Conservation (phyloP, 2,888 invertebrate genomes). For the Nebria brevicollis region DNA sequence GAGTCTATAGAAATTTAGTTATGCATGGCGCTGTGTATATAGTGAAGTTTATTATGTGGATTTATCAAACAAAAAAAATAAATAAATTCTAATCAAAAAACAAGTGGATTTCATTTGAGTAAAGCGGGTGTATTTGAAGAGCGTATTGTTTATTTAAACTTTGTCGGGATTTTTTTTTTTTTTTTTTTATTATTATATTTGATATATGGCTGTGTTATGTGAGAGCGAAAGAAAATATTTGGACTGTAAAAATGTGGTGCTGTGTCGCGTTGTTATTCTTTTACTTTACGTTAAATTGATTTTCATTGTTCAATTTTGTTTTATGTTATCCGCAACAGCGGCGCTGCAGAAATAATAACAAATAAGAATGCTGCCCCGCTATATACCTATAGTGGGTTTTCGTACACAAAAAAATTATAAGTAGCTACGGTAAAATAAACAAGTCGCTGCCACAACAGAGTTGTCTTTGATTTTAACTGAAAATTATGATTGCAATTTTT, state of each 20-base stretch:
- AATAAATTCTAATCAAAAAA: background rate
- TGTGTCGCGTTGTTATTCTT: conserved; percentile 32
- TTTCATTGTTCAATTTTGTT: conserved; percentile 39
- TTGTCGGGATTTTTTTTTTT: background rate
- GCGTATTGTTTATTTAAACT: background rate
- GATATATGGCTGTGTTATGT: background rate
- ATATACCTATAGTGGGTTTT: background rate
- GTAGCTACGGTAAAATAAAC: background rate
- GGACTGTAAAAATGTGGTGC: conserved; percentile 5
- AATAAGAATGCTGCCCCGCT: conserved; percentile 8
- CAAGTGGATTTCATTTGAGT: background rate
- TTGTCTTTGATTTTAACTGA: too few relatives aligned
- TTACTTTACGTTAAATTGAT: conserved; percentile 37
- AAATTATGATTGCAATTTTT: too few relatives aligned
- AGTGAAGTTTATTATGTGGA: background rate
- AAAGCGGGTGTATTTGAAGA: background rate
- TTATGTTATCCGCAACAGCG: conserved; percentile 28
- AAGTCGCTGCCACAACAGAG: background rate
- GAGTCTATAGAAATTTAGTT: too few relatives aligned
- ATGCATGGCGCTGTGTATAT: too few relatives aligned
- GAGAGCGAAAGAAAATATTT: background rate
- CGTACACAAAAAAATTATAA: background rate
- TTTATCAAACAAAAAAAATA: background rate
- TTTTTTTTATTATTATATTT: too few relatives aligned
- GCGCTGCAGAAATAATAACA: conserved; percentile 24